Conservation (phyloP, 2,888 invertebrate genomes). For the Lampropteryx suffumata region DNA sequence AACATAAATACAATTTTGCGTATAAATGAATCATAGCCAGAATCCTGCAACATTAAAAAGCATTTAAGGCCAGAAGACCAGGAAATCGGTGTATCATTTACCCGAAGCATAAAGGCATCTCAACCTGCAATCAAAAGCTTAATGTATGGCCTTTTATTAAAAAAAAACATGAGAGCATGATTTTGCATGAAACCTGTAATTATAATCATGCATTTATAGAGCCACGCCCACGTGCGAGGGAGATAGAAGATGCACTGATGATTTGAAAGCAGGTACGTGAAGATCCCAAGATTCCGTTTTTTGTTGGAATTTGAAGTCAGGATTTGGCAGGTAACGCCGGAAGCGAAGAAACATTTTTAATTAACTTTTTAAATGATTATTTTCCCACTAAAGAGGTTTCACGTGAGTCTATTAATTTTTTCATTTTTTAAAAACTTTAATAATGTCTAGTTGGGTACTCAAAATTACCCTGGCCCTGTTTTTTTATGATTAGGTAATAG, state of each 20-base stretch:
- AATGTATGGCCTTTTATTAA: slow-evolving; percentile 14
- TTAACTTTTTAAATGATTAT: slow-evolving; percentile 3
- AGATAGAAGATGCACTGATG: slow-evolving; percentile 18
- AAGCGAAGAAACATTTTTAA: slow-evolving; percentile 5
- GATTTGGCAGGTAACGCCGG: slow-evolving; percentile 7
- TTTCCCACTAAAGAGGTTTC: not conserved
- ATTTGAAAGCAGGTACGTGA: slow-evolving; percentile 17
- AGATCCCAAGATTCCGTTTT: not conserved
- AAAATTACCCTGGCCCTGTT: too few species aligned
- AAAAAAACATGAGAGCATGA: slow-evolving; percentile 12
- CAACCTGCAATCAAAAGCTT: slow-evolving; percentile 13
- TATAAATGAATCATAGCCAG: not conserved
- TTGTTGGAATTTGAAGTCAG: not conserved
- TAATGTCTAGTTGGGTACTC: too few species aligned
- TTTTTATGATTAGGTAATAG: too few species aligned
- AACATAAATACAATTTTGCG: too few species aligned
- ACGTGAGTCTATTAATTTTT: too few species aligned
- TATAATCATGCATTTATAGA: slow-evolving; percentile 27
- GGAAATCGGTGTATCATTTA: slow-evolving; percentile 15
- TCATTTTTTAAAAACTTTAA: too few species aligned
- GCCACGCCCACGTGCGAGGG: slow-evolving; percentile 36
- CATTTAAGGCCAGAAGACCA: slow-evolving; percentile 11
- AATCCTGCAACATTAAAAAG: slow-evolving; percentile 11
- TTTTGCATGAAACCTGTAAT: slow-evolving; percentile 27
- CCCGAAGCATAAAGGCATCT: not conserved